Conservation (phyloP, 2,797 vertebrate genomes). For the Acanthopagrus latus region DNA sequence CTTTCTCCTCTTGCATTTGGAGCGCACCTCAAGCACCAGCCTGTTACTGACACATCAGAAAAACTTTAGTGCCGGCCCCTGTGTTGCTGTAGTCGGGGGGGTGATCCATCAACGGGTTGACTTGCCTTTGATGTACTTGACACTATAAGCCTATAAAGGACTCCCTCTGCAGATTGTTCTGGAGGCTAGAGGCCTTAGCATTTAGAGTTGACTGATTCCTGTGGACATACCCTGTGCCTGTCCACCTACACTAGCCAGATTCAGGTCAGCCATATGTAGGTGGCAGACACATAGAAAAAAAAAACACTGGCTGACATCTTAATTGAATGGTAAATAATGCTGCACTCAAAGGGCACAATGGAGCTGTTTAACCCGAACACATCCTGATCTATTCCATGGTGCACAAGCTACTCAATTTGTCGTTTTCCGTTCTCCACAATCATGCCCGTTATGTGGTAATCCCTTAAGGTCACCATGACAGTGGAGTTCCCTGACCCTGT, state of each 20-base stretch:
- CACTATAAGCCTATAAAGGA: slow-evolving; percentile 76
- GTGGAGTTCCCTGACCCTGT: slow-evolving; percentile 69
- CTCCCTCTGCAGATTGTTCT: slow-evolving; percentile 67
- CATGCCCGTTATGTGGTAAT: slow-evolving; percentile 59
- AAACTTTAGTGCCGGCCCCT: slow-evolving; percentile 49
- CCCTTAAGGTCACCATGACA: slow-evolving; percentile 62
- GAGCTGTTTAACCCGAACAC: slow-evolving; percentile 44
- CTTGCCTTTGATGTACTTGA: slow-evolving; percentile 76
- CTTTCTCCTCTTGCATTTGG: slow-evolving; percentile 11
- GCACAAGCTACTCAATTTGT: slow-evolving; percentile 48
- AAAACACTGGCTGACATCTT: slow-evolving; percentile 65
- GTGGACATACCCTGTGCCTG: slow-evolving; percentile 66
- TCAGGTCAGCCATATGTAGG: slow-evolving; percentile 63
- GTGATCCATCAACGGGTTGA: slow-evolving; percentile 59
- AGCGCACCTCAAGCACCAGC: slow-evolving; percentile 25
- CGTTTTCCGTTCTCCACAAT: slow-evolving; percentile 21
- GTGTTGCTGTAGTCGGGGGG: slow-evolving; percentile 55
- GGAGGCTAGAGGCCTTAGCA: slow-evolving; percentile 71
- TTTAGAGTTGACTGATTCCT: slow-evolving; percentile 81
- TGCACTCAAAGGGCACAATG: slow-evolving; percentile 29
- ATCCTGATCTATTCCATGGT: slow-evolving; percentile 19
- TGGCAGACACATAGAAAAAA: slow-evolving; percentile 54
- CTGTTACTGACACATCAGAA: slow-evolving; percentile 57
- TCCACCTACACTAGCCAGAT: slow-evolving; percentile 73
- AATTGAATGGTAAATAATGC: slow-evolving; percentile 57